Base-by-base conservation (phyloP, 2,113 vertebrate genomes). In the Microtus pennsylvanicus region DNA sequence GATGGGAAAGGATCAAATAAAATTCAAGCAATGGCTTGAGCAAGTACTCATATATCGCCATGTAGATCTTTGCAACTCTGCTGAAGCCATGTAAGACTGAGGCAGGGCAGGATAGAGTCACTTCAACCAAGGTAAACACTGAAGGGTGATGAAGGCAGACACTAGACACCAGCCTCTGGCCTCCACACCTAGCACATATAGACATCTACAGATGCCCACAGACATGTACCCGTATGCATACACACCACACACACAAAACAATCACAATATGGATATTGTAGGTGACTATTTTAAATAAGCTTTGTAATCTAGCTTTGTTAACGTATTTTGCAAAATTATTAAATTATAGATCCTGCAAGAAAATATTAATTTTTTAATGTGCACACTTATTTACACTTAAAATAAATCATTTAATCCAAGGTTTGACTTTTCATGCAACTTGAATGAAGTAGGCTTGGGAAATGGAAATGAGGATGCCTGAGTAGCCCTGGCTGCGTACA, bases 371-470 rank as follows among this genome's bases (percentile, higher is more conserved):
- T 67, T 61, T 24, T 13, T 33, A 63, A 33, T 38, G 35, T 5
- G 0, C 17, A 45, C 5, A 58, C 19, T 6, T 67, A 80, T 5
- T 61, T 85, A 24, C 7, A 61, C 67, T 90, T 93, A 77, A 72
- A 78, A 69, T 61, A 7, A 45, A 81, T 65, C 9, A 82, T 8
- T 82, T 87, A 77, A 89, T 42, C 14, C 17, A 65, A 82, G 87
- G 50, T 61, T 92, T 45, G 89, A 67, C 30, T 90, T 82, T 87
- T 82, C 21, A 94, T 85, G 10, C 47, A 52, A 61, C 7, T 83
- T 61, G 35, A 78, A 89, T 77, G 58, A 70, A 85, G 61, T 5
- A 45, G 16, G 38, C 26, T 9, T 67, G 61, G 35, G n/a, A 82
- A 86, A 30, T 14, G 61, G 26, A 80, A 3, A 42, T 0, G 1